A percentile compares a stretch with the other conserved stretches of the same genome.
Conservation (phyloP, 2,113 vertebrate genomes). For the Lynx canadensis region DNA sequence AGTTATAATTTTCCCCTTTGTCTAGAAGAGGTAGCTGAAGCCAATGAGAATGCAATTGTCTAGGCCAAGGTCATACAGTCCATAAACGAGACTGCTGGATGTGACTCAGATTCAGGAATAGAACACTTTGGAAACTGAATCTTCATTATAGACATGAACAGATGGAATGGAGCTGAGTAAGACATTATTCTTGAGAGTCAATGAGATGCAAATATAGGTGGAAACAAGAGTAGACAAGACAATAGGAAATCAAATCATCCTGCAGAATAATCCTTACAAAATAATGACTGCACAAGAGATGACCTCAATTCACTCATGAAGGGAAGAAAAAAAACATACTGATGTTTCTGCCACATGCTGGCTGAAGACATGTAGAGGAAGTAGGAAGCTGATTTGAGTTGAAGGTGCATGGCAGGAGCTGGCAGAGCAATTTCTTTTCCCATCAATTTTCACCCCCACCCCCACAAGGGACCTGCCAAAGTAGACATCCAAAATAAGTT, state of each 20-base stretch:
- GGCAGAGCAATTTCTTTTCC: constrained; percentile 58
- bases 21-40: constrained; percentile 7
- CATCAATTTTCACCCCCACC: constrained; percentile 17
- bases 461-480: not conserved
- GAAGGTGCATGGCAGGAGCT: constrained; percentile 23
- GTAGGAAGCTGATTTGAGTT: not conserved
- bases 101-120: constrained; percentile 7
- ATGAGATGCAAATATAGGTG: constrained; percentile 63
- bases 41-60: not conserved
- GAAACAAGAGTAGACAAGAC: constrained; percentile 67
- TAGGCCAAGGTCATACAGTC: constrained; percentile 38
- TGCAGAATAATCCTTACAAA: constrained; percentile 44
- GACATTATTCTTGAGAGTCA: constrained; percentile 64
- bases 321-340: not conserved
- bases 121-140: constrained; percentile 40
- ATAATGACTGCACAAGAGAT: constrained; percentile 35
- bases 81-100: not conserved
- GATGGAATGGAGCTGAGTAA: not conserved
- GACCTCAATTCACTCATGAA: constrained; percentile 25
- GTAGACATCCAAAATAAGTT: constrained; percentile 32
- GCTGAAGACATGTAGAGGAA: constrained; percentile 11
- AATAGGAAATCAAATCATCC: constrained; percentile 69
- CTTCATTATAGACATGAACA: constrained; percentile 49
- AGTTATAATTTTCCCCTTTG: constrained; percentile 15
- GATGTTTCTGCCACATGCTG: constrained; percentile 31